A percentile compares a stretch with the other conserved stretches of the same genome.
These are phyloP conservation scores for Unio pictorum DNA, from an alignment of 2,888 invertebrate species.

Conservation along the genomic window DNA sequence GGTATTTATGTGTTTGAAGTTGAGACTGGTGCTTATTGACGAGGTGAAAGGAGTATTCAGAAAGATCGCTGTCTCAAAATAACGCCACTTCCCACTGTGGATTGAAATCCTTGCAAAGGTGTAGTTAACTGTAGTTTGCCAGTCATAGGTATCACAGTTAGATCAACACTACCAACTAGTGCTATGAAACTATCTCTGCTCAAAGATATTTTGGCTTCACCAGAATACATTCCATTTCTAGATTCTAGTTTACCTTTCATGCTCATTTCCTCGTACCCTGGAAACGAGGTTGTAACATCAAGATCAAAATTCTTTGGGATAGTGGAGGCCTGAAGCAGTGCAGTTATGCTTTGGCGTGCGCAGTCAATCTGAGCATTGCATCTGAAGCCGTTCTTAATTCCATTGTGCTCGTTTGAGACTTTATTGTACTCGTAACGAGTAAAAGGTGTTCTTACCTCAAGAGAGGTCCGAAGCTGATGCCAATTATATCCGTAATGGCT, in stretches of 20 bases:
- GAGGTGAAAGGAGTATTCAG: no score
- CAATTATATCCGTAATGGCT: constrained; percentile 5
- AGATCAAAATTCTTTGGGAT: constrained; percentile 16
- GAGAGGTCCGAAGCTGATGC: constrained; percentile 3
- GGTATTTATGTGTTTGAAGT: not conserved
- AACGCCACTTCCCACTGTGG: constrained; percentile 13
- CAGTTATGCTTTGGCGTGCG: constrained; percentile 13
- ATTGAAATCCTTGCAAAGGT: constrained; percentile 26
- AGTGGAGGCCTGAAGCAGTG: constrained; percentile 11
- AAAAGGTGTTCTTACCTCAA: constrained; percentile 49
- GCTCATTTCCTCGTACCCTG: constrained; percentile 23
- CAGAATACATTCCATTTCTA: constrained; percentile 1
- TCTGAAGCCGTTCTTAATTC: constrained; percentile 34
- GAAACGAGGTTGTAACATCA: constrained; percentile 23
- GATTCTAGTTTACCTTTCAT: constrained; percentile 13
- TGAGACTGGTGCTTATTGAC: no score
- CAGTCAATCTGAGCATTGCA: constrained; percentile 33
- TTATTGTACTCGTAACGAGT: constrained; percentile 35
- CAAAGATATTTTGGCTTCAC: constrained; percentile 24
- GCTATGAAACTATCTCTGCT: constrained; percentile 4
- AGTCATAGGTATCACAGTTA: constrained; percentile 39
- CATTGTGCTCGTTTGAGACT: constrained; percentile 43
- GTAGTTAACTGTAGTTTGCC: constrained; percentile 20
- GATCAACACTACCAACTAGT: constrained; percentile 14
- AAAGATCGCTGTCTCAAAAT: no score